Evolutionary conservation across 2,888 invertebrate genomes (phyloP).

Genomic region (Marronus borbonicus): DNA sequence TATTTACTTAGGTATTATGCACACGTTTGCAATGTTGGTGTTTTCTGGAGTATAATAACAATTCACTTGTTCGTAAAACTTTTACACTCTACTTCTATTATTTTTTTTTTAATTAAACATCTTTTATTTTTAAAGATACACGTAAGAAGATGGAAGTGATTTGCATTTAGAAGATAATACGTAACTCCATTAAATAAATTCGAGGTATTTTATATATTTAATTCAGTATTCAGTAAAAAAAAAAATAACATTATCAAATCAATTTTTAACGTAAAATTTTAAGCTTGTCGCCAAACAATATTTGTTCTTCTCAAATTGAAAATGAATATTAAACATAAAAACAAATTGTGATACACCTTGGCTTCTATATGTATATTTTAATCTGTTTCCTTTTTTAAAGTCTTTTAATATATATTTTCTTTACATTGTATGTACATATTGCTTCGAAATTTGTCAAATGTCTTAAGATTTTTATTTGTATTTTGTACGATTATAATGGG

Average conservation of each 20-base stretch:
- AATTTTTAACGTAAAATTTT: too few species aligned
- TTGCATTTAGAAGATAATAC: too few species aligned
- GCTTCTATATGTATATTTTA: slow-evolving; percentile 6
- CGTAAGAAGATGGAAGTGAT: background rate
- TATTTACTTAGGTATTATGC: background rate
- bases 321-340: background rate
- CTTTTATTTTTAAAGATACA: background rate
- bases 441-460: background rate
- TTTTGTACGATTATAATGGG: background rate
- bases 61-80: background rate
- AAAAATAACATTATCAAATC: background rate
- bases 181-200: too few species aligned
- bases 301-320: background rate
- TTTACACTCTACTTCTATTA: background rate
- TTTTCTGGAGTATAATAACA: background rate
- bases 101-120: background rate
- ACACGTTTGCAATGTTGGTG: slow-evolving; percentile 5
- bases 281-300: background rate
- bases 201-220: background rate
- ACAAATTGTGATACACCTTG: slow-evolving; percentile 33
- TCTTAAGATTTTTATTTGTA: background rate
- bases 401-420: background rate
- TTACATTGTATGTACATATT: slow-evolving; percentile 26
- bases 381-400: background rate
- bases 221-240: slow-evolving; percentile 1